A percentile compares a stretch with the other conserved stretches of the same genome.
Evolutionary conservation across 2,797 vertebrate genomes (phyloP).

Genomic region (Arrhamphus sclerolepis): DNA sequence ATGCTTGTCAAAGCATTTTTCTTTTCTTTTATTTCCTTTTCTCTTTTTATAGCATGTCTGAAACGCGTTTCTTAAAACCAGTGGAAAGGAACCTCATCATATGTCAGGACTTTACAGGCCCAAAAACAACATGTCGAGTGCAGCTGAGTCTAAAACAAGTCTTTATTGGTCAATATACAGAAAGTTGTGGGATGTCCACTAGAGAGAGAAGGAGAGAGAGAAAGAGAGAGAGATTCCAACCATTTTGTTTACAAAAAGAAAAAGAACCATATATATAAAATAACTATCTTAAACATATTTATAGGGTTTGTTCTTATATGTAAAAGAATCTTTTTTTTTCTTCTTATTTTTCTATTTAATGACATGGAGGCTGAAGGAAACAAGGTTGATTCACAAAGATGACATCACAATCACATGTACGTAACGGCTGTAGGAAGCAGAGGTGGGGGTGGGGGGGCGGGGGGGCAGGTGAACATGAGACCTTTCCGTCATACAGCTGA

Average conservation of each 20-base stretch:
- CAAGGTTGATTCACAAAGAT: constrained; percentile 75
- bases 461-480: constrained; percentile 26
- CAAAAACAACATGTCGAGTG: not conserved
- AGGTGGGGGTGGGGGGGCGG: not conserved
- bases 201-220: constrained; percentile 78
- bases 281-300: constrained; percentile 79
- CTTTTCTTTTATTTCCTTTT: no score
- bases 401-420: constrained; percentile 78
- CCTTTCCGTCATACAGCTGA: constrained; percentile 17
- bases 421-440: constrained; percentile 52
- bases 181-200: constrained; percentile 81
- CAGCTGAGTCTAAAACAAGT: constrained; percentile 84
- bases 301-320: constrained; percentile 76
- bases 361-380: constrained; percentile 58
- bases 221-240: constrained; percentile 78
- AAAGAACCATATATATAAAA: constrained; percentile 81
- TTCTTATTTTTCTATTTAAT: constrained; percentile 60
- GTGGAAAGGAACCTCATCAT: not conserved
- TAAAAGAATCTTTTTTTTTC: constrained; percentile 71
- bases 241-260: constrained; percentile 80
- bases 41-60: no score
- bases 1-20: no score
- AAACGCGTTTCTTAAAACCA: not conserved
- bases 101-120: not conserved
- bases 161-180: constrained; percentile 87